Evolutionary conservation across 1,140 invertebrate species (phyloP), one percentile per base, ranked within the genome.

Genomic region (Eriosoma lanigerum): DNA sequence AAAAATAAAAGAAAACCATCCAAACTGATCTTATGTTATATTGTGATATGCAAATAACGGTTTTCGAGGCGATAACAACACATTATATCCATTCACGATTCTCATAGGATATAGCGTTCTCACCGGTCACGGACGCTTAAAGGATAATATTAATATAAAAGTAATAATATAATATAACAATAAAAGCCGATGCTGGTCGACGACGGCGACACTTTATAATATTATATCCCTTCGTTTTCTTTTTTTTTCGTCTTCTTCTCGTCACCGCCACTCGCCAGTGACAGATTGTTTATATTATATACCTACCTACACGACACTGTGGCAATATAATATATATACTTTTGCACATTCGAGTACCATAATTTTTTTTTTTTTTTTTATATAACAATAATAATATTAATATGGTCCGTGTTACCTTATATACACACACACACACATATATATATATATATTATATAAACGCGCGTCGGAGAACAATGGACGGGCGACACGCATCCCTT

Each of bases 401-500:
- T 75, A 58, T 60, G 75, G 75, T 78, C 54, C 52, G 50, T 56
- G 52, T 76, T 76, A 76, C 73, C 54, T 76, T 58, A 58, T 60
- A 44, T 50, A 46, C 58, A 54, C n/a, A n/a, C n/a, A n/a, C n/a
- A n/a, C n/a, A n/a, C n/a, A n/a, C n/a, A n/a, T 38, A 8, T 38
- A 8, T 38, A 8, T 38, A 38, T 38, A 38, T 38, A 38, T 38
- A 38, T 38, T 3, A 38, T 38, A 38, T 4, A 38, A 38, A 38
- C 8, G 32, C 32, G 75, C 56, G 75, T 78, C 56, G 54, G 52
- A 62, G 75, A 78, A 78, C 75, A 78, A 78, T 60, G 24, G 15
- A 58, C 75, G 75, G 21, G 56, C 24, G 75, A 78, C 75, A 78
- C 75, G 75, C 75, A 78, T 78, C 75, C 75, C 75, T 78, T 62